Evolutionary conservation across 2,113 vertebrate species (phyloP), one percentile per base, ranked within the genome.

Genomic region (Nansenia antarctica): DNA sequence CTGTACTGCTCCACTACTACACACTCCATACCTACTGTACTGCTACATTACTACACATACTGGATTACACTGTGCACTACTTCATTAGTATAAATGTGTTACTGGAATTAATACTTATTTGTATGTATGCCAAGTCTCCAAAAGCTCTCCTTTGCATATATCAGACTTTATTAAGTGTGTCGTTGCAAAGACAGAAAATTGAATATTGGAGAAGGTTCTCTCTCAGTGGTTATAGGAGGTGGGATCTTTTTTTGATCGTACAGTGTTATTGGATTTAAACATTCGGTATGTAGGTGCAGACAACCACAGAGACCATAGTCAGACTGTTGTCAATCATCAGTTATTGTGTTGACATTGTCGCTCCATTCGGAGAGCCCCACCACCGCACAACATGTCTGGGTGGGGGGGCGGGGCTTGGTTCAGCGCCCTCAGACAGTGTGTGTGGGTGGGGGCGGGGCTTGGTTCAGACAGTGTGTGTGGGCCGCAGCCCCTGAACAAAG

Each of bases 401-500:
- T 11, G 18, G 8, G 45, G 45, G 4, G 30, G 24, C 32, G 9
- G 34, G 34, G 2, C 8, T 18, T 6, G 24, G 24, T 9, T 66
- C 62, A 30, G 52, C n/a, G 24, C 2, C 20, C 22, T 58, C 53
- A 59, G 34, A 45, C 37, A 29, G 5, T 32, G 27, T 27, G 62
- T 61, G 52, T 72, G 52, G 20, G 1, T 59, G 30, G 32, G 34
- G 26, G 18, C 47, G 34, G 31, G 70, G 55, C 26, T 58, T 29
- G 31, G 67, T 42, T 69, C 61, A 72, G 69, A 63, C 35, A 72
- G n/a, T 66, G 81, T 82, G 86, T 85, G 87, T 83, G 81, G 84
- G 81, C 76, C 35, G 2, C 66, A 73, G 79, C 74, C 80, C 85
- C 61, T 83, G 67, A 73, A 77, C 82, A 72, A 75, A 75, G 79